Evolutionary conservation across 2,888 invertebrate species (phyloP).

Genomic region (Drosophila algonquin): DNA sequence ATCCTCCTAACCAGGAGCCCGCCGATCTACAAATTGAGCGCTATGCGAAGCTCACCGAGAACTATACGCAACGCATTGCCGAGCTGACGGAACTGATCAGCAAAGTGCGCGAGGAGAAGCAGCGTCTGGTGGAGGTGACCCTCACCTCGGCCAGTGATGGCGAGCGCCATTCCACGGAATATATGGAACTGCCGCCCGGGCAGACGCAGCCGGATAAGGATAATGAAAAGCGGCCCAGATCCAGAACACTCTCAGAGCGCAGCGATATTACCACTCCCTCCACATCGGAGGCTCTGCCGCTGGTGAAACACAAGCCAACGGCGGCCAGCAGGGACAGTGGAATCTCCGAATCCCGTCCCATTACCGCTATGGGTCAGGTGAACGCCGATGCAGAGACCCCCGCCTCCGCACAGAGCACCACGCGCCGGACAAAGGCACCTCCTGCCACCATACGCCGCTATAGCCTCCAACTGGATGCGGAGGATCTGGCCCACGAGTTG

Average conservation of each 20-base stretch:
- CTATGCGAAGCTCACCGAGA: slow-evolving; percentile 85
- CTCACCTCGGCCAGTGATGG: slow-evolving; percentile 82
- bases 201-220: slow-evolving; percentile 13
- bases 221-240: slow-evolving; percentile 11
- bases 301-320: slow-evolving; percentile 79
- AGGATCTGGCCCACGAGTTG: slow-evolving; percentile 85
- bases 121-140: slow-evolving; percentile 84
- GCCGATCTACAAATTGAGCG: slow-evolving; percentile 70
- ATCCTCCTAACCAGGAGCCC: slow-evolving; percentile 13
- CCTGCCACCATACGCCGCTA: slow-evolving; percentile 81
- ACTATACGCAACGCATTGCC: slow-evolving; percentile 86
- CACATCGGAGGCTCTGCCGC: slow-evolving; percentile 57
- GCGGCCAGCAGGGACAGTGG: slow-evolving; percentile 83
- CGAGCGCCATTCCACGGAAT: slow-evolving; percentile 82
- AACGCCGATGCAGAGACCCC: slow-evolving; percentile 58
- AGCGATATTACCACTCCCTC: slow-evolving; percentile 52
- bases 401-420: slow-evolving; percentile 49
- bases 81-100: slow-evolving; percentile 86
- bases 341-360: slow-evolving; percentile 82
- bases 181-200: slow-evolving; percentile 79
- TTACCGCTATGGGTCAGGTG: slow-evolving; percentile 77
- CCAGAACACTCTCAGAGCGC: slow-evolving; percentile 55
- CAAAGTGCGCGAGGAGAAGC: slow-evolving; percentile 86
- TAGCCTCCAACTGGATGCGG: slow-evolving; percentile 82
- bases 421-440: slow-evolving; percentile 57